Evolutionary conservation across 2,888 invertebrate genomes (phyloP).

Genomic region (Lissocephala sabroskyi): DNA sequence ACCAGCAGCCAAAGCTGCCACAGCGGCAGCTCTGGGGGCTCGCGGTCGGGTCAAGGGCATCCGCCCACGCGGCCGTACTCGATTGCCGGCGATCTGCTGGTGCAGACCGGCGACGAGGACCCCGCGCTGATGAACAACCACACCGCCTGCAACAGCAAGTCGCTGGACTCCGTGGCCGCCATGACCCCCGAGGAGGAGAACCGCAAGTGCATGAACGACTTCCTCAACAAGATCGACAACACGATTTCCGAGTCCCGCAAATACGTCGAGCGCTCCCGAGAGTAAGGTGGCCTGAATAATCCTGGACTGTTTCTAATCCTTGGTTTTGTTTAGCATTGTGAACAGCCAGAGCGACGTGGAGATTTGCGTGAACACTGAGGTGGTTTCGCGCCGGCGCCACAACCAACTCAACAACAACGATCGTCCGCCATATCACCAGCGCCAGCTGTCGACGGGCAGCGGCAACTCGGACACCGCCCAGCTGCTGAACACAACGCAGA

Average conservation of each 20-base stretch:
- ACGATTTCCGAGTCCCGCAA: constrained; percentile 88
- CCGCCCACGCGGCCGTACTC: constrained; percentile 77
- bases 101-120: constrained; percentile 51
- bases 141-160: constrained; percentile 66
- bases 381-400: constrained; percentile 57
- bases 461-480: constrained; percentile 72
- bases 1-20: constrained; percentile 10
- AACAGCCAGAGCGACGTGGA: constrained; percentile 69
- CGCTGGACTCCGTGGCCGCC: constrained; percentile 74
- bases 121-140: constrained; percentile 48
- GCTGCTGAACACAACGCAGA: constrained; percentile 81
- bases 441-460: constrained; percentile 74
- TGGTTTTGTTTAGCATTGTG: constrained; percentile 63
- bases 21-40: constrained; percentile 21
- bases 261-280: constrained; percentile 87
- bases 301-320: not conserved
- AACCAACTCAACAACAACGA: constrained; percentile 58
- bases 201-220: constrained; percentile 84
- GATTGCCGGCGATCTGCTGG: constrained; percentile 73
- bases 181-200: constrained; percentile 81
- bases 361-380: constrained; percentile 61
- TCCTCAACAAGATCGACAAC: constrained; percentile 86
- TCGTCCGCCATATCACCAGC: constrained; percentile 55
- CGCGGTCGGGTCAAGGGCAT: constrained; percentile 60
- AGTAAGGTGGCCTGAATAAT: constrained; percentile 77